Base-by-base conservation (phyloP, 2,797 vertebrate genomes). In the Centroberyx gerrardi region DNA sequence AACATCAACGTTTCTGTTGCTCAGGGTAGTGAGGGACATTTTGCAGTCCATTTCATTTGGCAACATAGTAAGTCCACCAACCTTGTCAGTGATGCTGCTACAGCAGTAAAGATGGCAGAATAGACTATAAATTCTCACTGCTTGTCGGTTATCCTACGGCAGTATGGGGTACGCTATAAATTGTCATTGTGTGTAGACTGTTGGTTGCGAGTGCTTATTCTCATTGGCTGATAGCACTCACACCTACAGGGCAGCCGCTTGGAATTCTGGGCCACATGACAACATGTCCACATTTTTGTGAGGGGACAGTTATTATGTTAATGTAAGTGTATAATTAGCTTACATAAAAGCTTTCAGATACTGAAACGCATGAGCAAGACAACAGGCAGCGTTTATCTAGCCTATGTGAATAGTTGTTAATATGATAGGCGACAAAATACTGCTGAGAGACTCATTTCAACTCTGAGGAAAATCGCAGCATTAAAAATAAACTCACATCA, bases 51-150 rank as follows among this genome's bases (percentile, higher is more conserved):
- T 87, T 86, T 78, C 76, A 69, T 81, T 62, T 78, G 76, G 82
- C 82, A 87, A 46, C 61, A 63, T 58, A 40, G 38, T 3, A 59
- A 74, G 77, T 74, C 73, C 75, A 51, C 22, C 68, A 36, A 65
- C 75, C 82, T 70, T 82, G 86, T 81, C 81, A 77, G 77, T 28
- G 74, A 62, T 64, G 51, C 70, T 61, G 84, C 70, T 73, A 68
- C 61, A 61, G 87, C 68, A 9, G 82, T 76, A 75, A 81, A 82
- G 80, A 81, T 76, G 68, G 66, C 77, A 70, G 73, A 88, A 79
- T 71, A 42, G 1, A 22, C 22, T 22, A 22, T 22, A 22, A 22
- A 22, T 22, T 22, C 22, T 22, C 22, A 22, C 22, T 74, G 69
- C 82, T 70, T 81, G 86, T 81, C 81, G 75, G 77, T 28, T 72